Base-by-base conservation (phyloP, 53 echinoderm and acorn worm genomes). In the Astropecten irregularis region DNA sequence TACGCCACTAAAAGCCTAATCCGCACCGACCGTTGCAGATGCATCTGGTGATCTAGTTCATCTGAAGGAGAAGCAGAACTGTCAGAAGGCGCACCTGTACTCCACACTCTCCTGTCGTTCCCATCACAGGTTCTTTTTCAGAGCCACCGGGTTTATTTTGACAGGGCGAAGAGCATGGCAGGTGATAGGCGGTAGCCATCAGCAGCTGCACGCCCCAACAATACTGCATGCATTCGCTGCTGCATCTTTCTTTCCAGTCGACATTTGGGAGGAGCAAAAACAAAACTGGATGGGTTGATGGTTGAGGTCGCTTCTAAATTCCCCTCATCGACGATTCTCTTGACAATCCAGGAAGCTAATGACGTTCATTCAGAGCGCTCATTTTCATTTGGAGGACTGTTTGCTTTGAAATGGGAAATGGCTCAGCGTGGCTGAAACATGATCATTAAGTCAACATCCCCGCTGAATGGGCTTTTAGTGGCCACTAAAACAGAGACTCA, bases 381-480 rank as follows among this genome's bases (percentile, higher is more conserved):
- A 29, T 50, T 49, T 76, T 52, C 38, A 22, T 50, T 18, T 3
- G 28, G 31, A 36, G 55, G 57, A 27, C 4, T 57, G 25, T 76
- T 76, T 76, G 76, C 28, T 76, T 76, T 76, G 39, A 46, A 36
- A 54, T 76, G 40, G 18, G 76, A 76, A 58, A 58, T 54, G 58
- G 76, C 76, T 56, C 57, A 16, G 38, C 26, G n/a, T 38, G 56
- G 15, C 9, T 10, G 18, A 58, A 56, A 55, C 21, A 14, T 58
- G 44, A 55, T 56, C 56, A 40, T 19, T 15, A 34, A n/a, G 40
- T 40, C 40, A 76, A 58, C 56, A 57, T 37, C 57, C 39, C 2
- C 15, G n/a, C n/a, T n/a, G n/a, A n/a, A n/a, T n/a, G n/a, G n/a
- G n/a, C n/a, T n/a, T n/a, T n/a, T n/a, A n/a, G n/a, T n/a, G n/a